Conservation (phyloP, 2,888 invertebrate species). For the Drosophila siamana region DNA sequence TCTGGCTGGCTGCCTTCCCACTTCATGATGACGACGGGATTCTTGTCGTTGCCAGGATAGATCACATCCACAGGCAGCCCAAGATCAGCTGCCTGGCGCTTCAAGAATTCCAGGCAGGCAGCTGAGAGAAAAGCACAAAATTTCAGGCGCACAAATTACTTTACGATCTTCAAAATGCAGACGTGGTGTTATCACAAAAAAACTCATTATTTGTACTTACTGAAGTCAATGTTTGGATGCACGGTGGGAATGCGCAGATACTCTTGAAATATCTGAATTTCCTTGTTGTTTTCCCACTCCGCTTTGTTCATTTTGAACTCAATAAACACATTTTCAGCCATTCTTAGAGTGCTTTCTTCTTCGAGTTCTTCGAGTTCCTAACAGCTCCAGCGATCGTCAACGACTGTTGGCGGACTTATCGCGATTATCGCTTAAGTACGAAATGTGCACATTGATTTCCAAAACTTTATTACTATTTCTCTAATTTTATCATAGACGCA, state of each 20-base stretch:
- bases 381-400: conserved; percentile 18
- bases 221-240: conserved; percentile 94
- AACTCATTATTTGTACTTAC: conserved; percentile 87
- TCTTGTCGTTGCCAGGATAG: conserved; percentile 86
- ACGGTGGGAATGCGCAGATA: conserved; percentile 95
- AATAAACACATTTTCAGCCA: not conserved
- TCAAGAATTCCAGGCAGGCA: conserved; percentile 89
- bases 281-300: conserved; percentile 86
- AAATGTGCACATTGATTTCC: conserved; percentile 14
- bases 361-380: conserved; percentile 2
- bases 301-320: conserved; percentile 45
- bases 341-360: not conserved
- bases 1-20: conserved; percentile 91
- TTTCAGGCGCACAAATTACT: conserved; percentile 7
- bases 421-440: conserved; percentile 31
- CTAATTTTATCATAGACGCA: conserved; percentile 38
- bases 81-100: conserved; percentile 89
- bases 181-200: not conserved
- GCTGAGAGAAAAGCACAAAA: conserved; percentile 54
- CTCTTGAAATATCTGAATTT: conserved; percentile 92
- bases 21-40: conserved; percentile 93
- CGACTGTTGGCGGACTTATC: conserved; percentile 35
- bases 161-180: not conserved
- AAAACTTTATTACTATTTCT: conserved; percentile 16
- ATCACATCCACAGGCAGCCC: conserved; percentile 88